phyloP scores from a whole-genome alignment of 2,113 vertebrate species.

The Pantherophis guttatus region DNA sequence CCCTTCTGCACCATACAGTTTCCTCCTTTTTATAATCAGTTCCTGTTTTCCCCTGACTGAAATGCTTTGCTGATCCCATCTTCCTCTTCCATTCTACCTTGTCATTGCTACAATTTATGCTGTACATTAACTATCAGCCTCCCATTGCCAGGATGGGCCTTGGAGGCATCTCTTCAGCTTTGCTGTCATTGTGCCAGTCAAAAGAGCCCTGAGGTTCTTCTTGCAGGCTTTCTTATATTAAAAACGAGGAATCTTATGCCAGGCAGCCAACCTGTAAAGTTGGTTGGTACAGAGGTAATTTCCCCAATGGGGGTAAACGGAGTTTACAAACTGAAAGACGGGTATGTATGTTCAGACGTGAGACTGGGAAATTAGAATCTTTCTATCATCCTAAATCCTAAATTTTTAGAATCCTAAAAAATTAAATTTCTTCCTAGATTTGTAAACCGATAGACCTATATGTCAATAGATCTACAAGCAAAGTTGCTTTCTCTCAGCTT shows the following conservation, averaged over 20 bases:
- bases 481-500: slow-evolving; percentile 9
- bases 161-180: neutral
- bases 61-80: slow-evolving; percentile 73
- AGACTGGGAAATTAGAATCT: neutral
- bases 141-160: neutral
- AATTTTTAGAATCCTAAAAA: neutral
- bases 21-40: slow-evolving; percentile 47
- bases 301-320: neutral
- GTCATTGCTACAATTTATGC: slow-evolving; percentile 71
- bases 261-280: neutral
- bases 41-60: slow-evolving; percentile 57
- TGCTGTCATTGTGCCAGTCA: rapidly evolving
- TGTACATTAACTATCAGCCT: slow-evolving; percentile 41
- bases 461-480: slow-evolving; percentile 51
- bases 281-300: neutral
- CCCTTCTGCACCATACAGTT: neutral
- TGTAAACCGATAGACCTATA: neutral
- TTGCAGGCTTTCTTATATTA: neutral
- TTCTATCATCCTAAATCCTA: neutral
- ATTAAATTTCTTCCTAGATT: neutral
- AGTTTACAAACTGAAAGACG: neutral
- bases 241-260: neutral
- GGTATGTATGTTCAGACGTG: neutral
- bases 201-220: neutral
- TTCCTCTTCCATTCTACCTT: slow-evolving; percentile 76